phyloP scores from a whole-genome alignment of 37 sponge, comb jelly and placozoan genomes.

The Beroe ovata region DNA sequence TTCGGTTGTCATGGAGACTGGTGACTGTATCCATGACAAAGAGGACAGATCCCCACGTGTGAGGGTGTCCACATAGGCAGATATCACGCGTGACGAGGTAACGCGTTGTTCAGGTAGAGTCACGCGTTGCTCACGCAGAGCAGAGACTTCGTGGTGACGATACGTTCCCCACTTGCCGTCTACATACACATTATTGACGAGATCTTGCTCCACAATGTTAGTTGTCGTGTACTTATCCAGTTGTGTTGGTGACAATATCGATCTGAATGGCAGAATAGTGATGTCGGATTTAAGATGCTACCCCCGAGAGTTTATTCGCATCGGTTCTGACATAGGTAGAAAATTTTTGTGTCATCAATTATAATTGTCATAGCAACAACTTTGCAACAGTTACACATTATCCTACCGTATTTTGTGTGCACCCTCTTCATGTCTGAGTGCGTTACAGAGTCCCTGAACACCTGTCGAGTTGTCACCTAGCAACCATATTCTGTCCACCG shows the following conservation, averaged over 20 bases:
- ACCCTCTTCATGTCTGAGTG: constrained; percentile 46
- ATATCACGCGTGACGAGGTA: background rate
- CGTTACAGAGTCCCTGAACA: constrained; percentile 57
- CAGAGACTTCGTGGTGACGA: constrained; percentile 1
- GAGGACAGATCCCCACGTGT: constrained; percentile 67
- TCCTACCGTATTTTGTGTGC: constrained; percentile 21
- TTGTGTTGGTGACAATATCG: background rate
- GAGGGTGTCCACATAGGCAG: constrained; percentile 55
- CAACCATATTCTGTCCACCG: constrained; percentile 46
- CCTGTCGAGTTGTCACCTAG: constrained; percentile 11
- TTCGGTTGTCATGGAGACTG: background rate
- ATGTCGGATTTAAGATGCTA: no score
- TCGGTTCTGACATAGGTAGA: no score
- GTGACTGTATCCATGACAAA: constrained; percentile 49
- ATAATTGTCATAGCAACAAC: no score
- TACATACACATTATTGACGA: constrained; percentile 20
- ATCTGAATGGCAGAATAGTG: no score
- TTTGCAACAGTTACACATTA: no score
- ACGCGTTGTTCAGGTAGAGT: background rate
- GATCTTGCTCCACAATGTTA: background rate
- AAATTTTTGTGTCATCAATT: no score
- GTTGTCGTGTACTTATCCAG: background rate
- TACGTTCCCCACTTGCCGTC: constrained; percentile 63
- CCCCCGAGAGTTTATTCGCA: no score
- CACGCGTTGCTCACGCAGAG: background rate